Evolutionary conservation across 2,113 vertebrate species (phyloP).

Genomic region (Ctenomys sociabilis): DNA sequence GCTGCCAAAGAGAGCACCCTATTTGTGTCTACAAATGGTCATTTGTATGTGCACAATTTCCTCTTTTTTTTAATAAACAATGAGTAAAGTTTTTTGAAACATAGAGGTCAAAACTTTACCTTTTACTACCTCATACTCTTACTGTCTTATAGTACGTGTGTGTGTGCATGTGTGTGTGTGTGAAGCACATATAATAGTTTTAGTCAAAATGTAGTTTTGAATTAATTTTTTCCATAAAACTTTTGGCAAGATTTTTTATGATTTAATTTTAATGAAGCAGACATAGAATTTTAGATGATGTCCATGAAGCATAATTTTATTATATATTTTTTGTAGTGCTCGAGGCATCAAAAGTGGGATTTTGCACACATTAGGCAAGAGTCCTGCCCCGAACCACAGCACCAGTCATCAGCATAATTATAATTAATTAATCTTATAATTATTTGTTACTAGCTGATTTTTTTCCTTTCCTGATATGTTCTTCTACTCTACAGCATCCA

Average conservation of each 20-base stretch:
- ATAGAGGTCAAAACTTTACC: not conserved
- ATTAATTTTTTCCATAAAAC: not conserved
- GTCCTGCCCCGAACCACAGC: not conserved
- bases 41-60: not conserved
- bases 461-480: not conserved
- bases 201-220: not conserved
- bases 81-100: slow-evolving; percentile 15
- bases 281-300: not conserved
- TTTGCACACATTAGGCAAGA: not conserved
- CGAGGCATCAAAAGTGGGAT: not conserved
- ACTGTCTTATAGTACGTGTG: not conserved
- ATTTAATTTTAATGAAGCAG: slow-evolving; percentile 42
- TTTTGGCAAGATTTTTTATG: not conserved
- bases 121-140: not conserved
- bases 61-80: not conserved
- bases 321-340: not conserved
- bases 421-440: not conserved
- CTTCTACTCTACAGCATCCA: not conserved
- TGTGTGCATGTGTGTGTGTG: not conserved
- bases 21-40: not conserved
- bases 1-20: no score
- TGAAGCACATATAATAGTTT: not conserved
- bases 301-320: not conserved
- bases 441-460: not conserved
- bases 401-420: not conserved